These are phyloP conservation scores for Malurus alboscapulatus DNA, from an alignment of 2,113 vertebrate species.

Conservation along the genomic window DNA sequence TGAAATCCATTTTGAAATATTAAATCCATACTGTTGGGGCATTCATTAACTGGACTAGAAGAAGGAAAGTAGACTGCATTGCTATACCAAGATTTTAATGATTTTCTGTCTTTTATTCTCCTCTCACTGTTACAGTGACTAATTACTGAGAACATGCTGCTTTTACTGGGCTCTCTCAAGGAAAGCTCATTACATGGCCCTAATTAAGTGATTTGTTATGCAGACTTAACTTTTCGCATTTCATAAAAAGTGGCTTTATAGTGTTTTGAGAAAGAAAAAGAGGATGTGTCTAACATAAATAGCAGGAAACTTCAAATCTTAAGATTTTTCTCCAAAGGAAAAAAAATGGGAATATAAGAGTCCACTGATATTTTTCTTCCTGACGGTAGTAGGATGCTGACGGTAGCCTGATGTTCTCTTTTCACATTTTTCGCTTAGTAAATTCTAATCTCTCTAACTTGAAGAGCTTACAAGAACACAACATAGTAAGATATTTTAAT, in stretches of 20 bases:
- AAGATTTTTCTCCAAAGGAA: background rate
- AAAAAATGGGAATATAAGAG: background rate
- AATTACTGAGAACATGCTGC: background rate
- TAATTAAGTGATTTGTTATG: background rate
- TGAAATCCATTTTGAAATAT: too few relatives aligned
- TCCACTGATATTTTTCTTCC: background rate
- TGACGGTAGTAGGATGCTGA: background rate
- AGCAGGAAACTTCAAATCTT: background rate
- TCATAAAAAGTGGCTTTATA: background rate
- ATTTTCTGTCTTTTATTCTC: background rate
- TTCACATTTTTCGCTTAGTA: background rate
- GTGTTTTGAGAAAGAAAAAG: background rate
- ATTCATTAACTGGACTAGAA: background rate
- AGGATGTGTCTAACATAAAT: background rate
- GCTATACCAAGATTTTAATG: background rate
- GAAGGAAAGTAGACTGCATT: background rate
- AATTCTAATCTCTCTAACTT: background rate
- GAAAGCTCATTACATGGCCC: background rate
- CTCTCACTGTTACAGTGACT: background rate
- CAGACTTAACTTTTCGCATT: background rate
- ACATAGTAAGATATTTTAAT: background rate
- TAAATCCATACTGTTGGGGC: background rate
- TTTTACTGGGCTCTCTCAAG: background rate
- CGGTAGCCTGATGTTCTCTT: background rate
- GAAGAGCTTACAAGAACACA: background rate